These are phyloP conservation scores for Pantala flavescens DNA, from an alignment of 1,140 invertebrate genomes.

Conservation along the genomic window DNA sequence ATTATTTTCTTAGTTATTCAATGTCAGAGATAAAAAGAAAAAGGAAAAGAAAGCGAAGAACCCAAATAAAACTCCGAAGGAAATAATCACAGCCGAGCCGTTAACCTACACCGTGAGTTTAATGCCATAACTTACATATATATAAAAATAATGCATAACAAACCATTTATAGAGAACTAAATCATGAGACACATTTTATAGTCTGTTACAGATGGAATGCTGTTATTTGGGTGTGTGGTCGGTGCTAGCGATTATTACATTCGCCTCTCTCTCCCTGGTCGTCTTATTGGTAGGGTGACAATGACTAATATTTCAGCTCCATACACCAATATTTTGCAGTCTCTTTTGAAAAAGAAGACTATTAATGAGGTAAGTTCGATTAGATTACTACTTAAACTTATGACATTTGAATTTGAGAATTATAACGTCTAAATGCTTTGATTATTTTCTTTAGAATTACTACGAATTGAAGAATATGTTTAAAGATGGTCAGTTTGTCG, in stretches of 20 bases:
- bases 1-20: not conserved
- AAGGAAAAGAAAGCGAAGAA: not conserved
- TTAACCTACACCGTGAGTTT: not conserved
- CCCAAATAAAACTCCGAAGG: not conserved
- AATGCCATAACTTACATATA: not conserved
- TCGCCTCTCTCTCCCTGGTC: not conserved
- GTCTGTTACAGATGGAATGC: not conserved
- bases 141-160: not conserved
- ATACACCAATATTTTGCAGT: not conserved
- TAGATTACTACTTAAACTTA: no score
- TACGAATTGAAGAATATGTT: constrained; percentile 3
- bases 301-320: not conserved
- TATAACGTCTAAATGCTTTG: not conserved
- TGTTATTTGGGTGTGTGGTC: not conserved
- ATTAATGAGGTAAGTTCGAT: not conserved
- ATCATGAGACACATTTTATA: not conserved
- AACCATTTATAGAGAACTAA: no score
- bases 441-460: not conserved
- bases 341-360: not conserved
- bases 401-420: no score
- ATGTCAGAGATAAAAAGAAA: not conserved
- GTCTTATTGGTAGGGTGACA: not conserved
- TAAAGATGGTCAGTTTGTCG: not conserved
- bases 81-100: not conserved
- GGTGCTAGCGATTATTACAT: not conserved